Evolutionary conservation across 2,113 vertebrate genomes (phyloP), one percentile per base, ranked within the genome.

Genomic region (Salminus brasiliensis): DNA sequence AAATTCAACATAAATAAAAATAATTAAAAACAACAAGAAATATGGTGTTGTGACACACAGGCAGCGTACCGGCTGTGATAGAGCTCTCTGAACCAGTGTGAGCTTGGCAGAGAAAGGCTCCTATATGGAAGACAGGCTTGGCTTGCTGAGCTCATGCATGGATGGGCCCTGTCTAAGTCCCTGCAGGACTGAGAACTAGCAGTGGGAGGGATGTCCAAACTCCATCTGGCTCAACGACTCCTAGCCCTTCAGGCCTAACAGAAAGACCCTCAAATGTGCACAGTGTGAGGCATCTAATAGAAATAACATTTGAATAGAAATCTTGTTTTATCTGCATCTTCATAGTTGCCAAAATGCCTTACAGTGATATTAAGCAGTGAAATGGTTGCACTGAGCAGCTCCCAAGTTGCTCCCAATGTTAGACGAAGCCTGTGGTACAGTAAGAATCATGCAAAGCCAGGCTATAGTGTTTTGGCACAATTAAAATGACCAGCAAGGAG

Each of bases 61-160:
- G 87, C 88, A 85, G 81, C 1, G 47, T 79, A 87, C 86, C 86
- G 87, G 88, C 90, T 92, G 91, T 87, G 90, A 83, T 63, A 72
- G 74, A 55, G 85, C 86, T 85, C 88, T 87, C 84, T 55, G 39
- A 82, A 76, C 81, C 85, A 84, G 88, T 88, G 84, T 90, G 84
- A 90, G 84, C 88, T 90, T 89, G 88, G 89, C 89, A 85, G 16
- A 76, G 73, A 75, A 75, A 75, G 66, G 69, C 78, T 78, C 83
- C 23, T 79, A 72, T 79, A 47, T 68, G 69, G 85, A 70, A 76
- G 85, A 87, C 87, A 89, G 85, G 88, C 53, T 59, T 72, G 85
- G 82, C 77, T 84, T 84, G 83, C 76, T 76, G 75, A 82, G 80
- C 78, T 83, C 39, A 32, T 65, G 81, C 72, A 52, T 52, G 80